Base-by-base conservation (phyloP, 2,797 vertebrate genomes). In the Phataginus tricuspis region DNA sequence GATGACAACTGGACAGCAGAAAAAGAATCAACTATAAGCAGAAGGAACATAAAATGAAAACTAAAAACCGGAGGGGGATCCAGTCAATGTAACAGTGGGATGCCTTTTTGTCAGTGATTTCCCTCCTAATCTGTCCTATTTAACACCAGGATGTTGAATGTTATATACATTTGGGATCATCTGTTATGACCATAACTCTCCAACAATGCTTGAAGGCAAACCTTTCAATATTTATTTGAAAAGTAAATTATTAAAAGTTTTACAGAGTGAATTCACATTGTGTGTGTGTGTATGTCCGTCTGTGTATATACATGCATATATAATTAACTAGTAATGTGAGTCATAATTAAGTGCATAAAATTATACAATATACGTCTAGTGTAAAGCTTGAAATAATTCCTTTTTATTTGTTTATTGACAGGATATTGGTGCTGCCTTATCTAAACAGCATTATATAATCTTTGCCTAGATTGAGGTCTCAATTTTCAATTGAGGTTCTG, bases 381-480 rank as follows among this genome's bases (percentile, higher is more conserved):
- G 1, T 51, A 89, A 91, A 74, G 69, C 84, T 78, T 86, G 53
- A 96, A 86, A 34, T 59, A 37, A 89, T 89, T 80, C 8, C 5
- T 39, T 90, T 71, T 80, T 72, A 15, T 86, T 42, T 92, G 27
- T 29, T 86, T 88, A 18, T 77, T 83, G 91, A 95, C 2, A 49
- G 61, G 31, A 80, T 85, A 14, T 72, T 77, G 53, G 49, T 61
- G 37, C 45, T 92, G 21, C 53, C 34, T 89, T 95, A 34, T 63
- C 13, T 85, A 92, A 63, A 80, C 93, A 23, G 37, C 57, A 64
- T 39, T 59, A 27, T 21, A 91, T 19, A 94, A 45, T 37, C 51
- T 90, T 94, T 82, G 83, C 79, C 29, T 90, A 90, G 51, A 96
- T 64, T 85, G 77, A 95, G 61, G 85, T 80, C 72, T 95, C 87